Base-by-base conservation (phyloP, 2,113 vertebrate genomes). In the Takifugu bimaculatus region DNA sequence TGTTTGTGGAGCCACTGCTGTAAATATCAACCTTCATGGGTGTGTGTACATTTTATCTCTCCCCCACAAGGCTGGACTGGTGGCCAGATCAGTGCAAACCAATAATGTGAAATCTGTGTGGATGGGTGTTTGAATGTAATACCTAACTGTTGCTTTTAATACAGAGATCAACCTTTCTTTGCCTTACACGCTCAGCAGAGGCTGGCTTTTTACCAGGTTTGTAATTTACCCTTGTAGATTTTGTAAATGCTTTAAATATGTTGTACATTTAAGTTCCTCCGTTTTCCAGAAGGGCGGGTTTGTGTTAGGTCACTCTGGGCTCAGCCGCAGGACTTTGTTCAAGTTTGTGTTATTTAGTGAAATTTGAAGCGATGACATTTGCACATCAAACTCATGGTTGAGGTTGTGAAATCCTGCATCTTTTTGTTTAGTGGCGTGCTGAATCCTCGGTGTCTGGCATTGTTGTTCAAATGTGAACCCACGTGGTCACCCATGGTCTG, bases 221-320 rank as follows among this genome's bases (percentile, higher is more conserved):
- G 70, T 82, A 73, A 83, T 81, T 85, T 85, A 79, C 70, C 82
- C 83, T 84, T 92, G 89, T 92, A 91, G 68, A 91, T 82, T 91
- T 90, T 91, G 89, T 90, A 91, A 88, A 91, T 89, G 85, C 75
- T 84, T 85, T 57, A 67, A 66, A 79, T 75, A 86, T 81, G 74
- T 82, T 78, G 53, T 81, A 61, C 27, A 58, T 77, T 58, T 59
- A 54, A 57, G 60, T 57, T 43, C 63, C 39, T 54, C 35, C 45
- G 29, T 82, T 80, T 79, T 66, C 54, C 9, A 11, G 26, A 72
- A 64, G 68, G 67, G 20, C 51, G 6, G 27, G 44, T 25, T 68
- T 26, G 43, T 51, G 60, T 75, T 56, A 29, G 78, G 50, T 66
- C 42, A 42, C 4, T 71, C 74, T 78, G 59, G 74, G 71, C 64